These are phyloP conservation scores for Rhinichthys osculus DNA, from an alignment of 2,797 vertebrate species.

Conservation along the genomic window DNA sequence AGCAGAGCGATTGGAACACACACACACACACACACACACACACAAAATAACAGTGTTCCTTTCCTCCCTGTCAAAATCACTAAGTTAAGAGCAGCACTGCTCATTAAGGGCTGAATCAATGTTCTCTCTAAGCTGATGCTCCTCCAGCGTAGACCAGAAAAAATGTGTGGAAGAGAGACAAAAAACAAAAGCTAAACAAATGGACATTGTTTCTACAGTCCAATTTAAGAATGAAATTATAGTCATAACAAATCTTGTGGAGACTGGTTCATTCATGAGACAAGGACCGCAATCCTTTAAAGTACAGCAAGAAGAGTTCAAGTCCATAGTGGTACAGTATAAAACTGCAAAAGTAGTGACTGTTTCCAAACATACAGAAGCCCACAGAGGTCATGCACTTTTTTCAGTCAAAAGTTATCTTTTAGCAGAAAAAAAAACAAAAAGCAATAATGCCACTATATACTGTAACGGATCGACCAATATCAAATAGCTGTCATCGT, in stretches of 20 bases:
- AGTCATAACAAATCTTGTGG: neutral
- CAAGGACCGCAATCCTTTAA: neutral
- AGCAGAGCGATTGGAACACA: conserved; percentile 19
- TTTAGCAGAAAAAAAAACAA: neutral
- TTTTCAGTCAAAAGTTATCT: neutral
- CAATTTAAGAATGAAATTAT: neutral
- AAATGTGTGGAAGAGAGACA: neutral
- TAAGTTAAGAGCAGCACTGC: conserved; percentile 29
- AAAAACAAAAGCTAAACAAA: neutral
- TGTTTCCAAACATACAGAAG: neutral
- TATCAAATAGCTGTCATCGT: neutral
- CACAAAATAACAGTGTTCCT: conserved; percentile 14
- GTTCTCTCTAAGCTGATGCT: neutral
- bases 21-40: conserved; percentile 22
- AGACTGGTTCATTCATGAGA: neutral
- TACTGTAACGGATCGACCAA: neutral
- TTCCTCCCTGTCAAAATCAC: conserved; percentile 46
- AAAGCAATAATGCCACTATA: neutral
- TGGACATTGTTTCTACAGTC: neutral
- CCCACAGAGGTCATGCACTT: neutral
- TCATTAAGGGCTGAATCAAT: conserved; percentile 39
- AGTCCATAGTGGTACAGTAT: neutral
- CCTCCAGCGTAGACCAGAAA: neutral
- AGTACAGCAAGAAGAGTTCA: neutral
- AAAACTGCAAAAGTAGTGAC: neutral